Conservation (phyloP, 2,113 vertebrate genomes). For the Noturus placidus region DNA sequence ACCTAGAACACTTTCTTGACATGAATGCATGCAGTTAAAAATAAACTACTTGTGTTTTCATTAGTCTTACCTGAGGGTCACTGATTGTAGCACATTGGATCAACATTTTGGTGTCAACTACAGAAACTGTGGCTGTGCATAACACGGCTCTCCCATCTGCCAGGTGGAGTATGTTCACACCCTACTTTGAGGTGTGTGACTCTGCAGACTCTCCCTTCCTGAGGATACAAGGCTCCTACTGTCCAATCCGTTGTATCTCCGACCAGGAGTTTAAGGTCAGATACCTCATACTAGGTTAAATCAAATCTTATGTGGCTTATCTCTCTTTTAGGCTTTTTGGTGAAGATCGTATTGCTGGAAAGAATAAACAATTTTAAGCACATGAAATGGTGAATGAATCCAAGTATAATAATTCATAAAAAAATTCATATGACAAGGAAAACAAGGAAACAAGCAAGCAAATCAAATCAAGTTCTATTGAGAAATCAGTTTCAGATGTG, state of each 20-base stretch:
- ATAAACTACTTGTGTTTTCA: not conserved
- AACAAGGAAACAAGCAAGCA: not conserved
- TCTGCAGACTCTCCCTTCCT: constrained; percentile 39
- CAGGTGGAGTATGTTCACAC: constrained; percentile 77
- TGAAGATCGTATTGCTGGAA: not conserved
- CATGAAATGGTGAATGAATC: not conserved
- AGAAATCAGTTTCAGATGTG: too few species aligned
- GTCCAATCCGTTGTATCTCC: constrained; percentile 69
- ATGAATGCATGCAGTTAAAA: not conserved
- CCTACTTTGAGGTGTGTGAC: constrained; percentile 59
- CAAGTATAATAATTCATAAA: not conserved
- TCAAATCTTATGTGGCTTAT: not conserved
- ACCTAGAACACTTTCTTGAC: not conserved
- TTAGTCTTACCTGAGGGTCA: not conserved
- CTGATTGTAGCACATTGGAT: not conserved
- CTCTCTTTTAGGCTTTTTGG: not conserved
- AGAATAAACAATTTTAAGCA: not conserved
- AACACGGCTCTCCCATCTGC: constrained; percentile 4
- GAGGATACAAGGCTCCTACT: constrained; percentile 71
- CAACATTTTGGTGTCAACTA: not conserved
- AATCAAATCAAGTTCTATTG: not conserved
- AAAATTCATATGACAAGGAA: not conserved
- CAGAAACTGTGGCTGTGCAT: not conserved
- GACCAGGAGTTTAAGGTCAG: constrained; percentile 73
- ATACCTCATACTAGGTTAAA: not conserved